Evolutionary conservation across 2,113 vertebrate genomes (phyloP).

Genomic region (Oreochromis aureus): DNA sequence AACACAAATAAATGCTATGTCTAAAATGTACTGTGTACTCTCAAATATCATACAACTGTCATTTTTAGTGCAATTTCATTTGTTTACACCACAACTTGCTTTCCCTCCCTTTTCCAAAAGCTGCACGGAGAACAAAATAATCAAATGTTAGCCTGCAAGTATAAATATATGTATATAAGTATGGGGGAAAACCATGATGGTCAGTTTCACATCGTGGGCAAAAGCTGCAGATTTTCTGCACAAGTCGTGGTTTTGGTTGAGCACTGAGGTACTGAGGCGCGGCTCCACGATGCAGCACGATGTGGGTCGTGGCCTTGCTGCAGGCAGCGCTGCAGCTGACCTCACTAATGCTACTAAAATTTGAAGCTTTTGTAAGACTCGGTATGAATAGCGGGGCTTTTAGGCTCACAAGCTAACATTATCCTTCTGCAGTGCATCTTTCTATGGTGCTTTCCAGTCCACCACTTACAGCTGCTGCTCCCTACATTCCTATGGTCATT

Average conservation of each 20-base stretch:
- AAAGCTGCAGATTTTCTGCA: not conserved
- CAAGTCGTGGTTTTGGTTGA: not conserved
- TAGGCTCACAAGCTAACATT: not conserved
- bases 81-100: conserved; percentile 34
- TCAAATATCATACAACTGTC: conserved; percentile 49
- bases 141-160: not conserved
- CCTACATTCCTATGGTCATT: conserved; percentile 71
- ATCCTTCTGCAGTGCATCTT: conserved; percentile 10
- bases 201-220: not conserved
- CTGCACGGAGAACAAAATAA: not conserved
- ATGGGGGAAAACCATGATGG: not conserved
- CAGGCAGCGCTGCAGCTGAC: not conserved
- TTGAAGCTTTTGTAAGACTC: not conserved
- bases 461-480: conserved; percentile 25
- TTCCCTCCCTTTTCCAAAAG: not conserved
- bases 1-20: conserved; percentile 56
- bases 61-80: conserved; percentile 65
- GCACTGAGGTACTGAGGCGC: not conserved
- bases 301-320: not conserved
- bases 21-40: conserved; percentile 46
- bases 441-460: not conserved
- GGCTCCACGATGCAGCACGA: not conserved
- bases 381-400: not conserved
- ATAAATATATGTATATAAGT: fast-evolving
- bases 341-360: not conserved